Base-by-base conservation (phyloP, 2,888 invertebrate genomes). In the Leptinotarsa haldemani region DNA sequence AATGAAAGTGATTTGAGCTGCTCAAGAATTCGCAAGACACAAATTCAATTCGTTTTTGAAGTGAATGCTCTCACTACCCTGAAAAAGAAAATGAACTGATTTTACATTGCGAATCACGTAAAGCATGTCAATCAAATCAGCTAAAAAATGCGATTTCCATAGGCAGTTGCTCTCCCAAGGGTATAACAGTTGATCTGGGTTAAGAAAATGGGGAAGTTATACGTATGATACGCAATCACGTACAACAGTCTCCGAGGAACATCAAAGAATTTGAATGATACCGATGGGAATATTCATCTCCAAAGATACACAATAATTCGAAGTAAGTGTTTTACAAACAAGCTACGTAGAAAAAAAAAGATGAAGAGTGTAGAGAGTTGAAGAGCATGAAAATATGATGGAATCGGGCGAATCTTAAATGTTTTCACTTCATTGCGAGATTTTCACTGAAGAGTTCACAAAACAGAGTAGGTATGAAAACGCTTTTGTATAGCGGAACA, bases 71-170 rank as follows among this genome's bases (percentile, higher is more conserved):
- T 52, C 18, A 52, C 52, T 52, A 52, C 52, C 52, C 52, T 12
- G 0, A 18, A n/a, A 12, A 18, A 18, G 52, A 52, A 12, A 52
- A 52, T 52, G 12, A 18, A 52, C n/a, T 12, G 52, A n/a, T 52
- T 3, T 52, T 52, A 52, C 18, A 52, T 18, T 52, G 18, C 18
- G 52, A 52, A 52, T 18, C 52, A 52, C 52, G 52, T 52, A 52
- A 18, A 12, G 70, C 65, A 70, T 18, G 47, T 65, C 70, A 70
- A 70, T 70, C 47, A 65, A 46, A 46, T 46, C 56, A 70, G 53
- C 70, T 70, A 65, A 70, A 70, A 70, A 65, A 7, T 56, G 50
- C 65, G 65, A 70, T 70, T 70, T 70, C 65, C 70, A 70, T 70
- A 70, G 70, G 48, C 65, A 18, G 65, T 64, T 50, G 65, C 56